Evolutionary conservation across 2,888 invertebrate species (phyloP), one percentile per base, ranked within the genome.

Genomic region (Steinernema scapterisci): DNA sequence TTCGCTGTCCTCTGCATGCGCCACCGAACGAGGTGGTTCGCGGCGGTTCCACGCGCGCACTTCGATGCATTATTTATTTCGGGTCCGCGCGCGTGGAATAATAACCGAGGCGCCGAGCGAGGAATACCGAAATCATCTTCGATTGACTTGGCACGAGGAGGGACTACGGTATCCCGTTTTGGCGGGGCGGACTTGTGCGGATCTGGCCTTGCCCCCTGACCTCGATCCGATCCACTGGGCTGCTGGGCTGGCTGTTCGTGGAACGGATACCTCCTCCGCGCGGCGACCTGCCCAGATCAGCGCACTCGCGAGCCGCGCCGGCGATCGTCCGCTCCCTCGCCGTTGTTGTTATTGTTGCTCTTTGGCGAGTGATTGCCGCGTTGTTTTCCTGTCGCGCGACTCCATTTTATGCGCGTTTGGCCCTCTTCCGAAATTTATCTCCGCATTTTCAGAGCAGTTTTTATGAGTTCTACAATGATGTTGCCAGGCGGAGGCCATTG

Each of bases 381-480:
- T 63, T 63, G 31, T 63, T 63, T 27, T 63, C 25, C 16, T 9
- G 63, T 48, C 63, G 63, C 31, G 63, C 63, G 63, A 38, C 63
- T 25, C 25, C 54, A 21, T 25, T 54, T 54, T 48, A n/a, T 48
- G 48, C 38, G 38, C 38, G 3, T 38, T 38, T 38, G 38, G 38
- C 3, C 54, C 54, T 25, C 25, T n/a, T 9, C 63, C 63, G 63
- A 31, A 63, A 63, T 63, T 31, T 25, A 63, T 19, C 63, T 16
- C 11, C 16, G 11, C 25, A 9, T 25, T 63, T 63, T 63, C 63
- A 63, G 63, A 48, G 19, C n/a, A 3, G 13, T 3, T 25, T 63
- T 63, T 63, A 63, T 63, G 63, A 63, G 63, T 63, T 63, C 63
- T 25, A 27, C 63, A 16, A 63, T 63, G 38, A 63, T 63, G 63